Conservation (phyloP, 1,140 invertebrate species). For the Periplaneta americana region DNA sequence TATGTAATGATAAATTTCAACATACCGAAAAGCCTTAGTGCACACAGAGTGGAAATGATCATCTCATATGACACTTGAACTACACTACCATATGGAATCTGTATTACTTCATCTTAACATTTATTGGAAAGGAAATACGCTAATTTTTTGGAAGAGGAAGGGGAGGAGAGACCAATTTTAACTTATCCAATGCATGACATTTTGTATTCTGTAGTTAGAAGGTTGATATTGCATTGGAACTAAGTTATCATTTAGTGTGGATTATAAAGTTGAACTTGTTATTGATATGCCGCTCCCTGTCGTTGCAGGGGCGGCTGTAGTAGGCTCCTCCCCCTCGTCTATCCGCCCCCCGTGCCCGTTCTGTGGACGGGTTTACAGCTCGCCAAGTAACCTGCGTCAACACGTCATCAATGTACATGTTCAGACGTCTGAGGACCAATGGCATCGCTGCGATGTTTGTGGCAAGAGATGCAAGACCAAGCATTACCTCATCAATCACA, state of each 20-base stretch:
- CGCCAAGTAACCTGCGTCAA: conserved; percentile 61
- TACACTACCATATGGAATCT: background rate
- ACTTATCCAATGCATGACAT: background rate
- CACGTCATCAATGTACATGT: conserved; percentile 69
- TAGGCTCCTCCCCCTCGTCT: conserved; percentile 22
- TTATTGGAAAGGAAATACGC: background rate
- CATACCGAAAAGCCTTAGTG: background rate
- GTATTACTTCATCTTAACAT: background rate
- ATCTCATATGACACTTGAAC: background rate
- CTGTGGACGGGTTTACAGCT: conserved; percentile 61
- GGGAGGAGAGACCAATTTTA: background rate
- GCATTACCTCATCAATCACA: conserved; percentile 70
- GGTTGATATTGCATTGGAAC: background rate
- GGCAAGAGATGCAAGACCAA: conserved; percentile 70
- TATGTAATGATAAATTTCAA: no score
- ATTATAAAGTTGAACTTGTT: background rate
- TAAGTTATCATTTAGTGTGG: background rate
- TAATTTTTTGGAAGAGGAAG: background rate
- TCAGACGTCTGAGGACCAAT: conserved; percentile 60
- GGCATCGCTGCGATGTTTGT: conserved; percentile 64
- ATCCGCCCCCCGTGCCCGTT: conserved; percentile 57
- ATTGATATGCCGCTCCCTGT: conserved; percentile 15
- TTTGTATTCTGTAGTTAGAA: background rate
- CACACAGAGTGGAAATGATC: no score
- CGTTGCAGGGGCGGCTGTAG: conserved; percentile 12